Percentiles rank a stretch among this genome's conserved stretches.
phyloP scores from a whole-genome alignment of 1,140 invertebrate genomes.

The Papilio aristodemus region DNA sequence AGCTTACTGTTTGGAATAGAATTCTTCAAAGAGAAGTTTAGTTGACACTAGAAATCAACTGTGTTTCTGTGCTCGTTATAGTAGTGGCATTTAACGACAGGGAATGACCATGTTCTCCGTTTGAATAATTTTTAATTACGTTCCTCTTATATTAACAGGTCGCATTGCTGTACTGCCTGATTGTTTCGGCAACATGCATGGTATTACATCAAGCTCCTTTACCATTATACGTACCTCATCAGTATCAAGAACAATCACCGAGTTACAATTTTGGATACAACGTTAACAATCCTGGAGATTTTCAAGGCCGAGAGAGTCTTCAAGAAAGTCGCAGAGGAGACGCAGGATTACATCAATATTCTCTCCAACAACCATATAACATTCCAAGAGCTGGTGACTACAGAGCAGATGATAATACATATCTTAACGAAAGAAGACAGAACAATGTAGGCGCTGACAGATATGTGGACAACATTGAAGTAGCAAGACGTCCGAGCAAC shows the following conservation, averaged over 20 bases:
- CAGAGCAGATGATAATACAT: constrained; percentile 73
- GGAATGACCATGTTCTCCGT: too few species aligned
- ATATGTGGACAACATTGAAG: constrained; percentile 40
- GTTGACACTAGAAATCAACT: background rate
- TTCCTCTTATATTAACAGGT: constrained; percentile 49
- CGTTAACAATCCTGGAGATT: constrained; percentile 82
- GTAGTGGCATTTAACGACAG: too few species aligned
- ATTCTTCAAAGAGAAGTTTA: background rate
- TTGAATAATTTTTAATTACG: too few species aligned
- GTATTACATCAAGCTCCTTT: constrained; percentile 56
- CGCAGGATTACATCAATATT: constrained; percentile 83
- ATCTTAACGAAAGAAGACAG: constrained; percentile 58
- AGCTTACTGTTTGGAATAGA: background rate
- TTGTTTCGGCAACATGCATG: constrained; percentile 59
- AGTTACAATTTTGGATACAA: constrained; percentile 84
- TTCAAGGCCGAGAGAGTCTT: constrained; percentile 62
- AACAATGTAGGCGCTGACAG: constrained; percentile 39
- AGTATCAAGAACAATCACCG: constrained; percentile 51
- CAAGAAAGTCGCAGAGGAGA: constrained; percentile 81
- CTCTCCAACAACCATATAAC: constrained; percentile 84
- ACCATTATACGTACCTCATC: constrained; percentile 45
- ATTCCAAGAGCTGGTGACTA: constrained; percentile 84
- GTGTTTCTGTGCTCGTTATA: too few species aligned
- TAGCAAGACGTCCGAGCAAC: constrained; percentile 42
- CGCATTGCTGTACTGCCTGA: constrained; percentile 51